phyloP scores from a whole-genome alignment of 2,113 vertebrate species.

The Pavo muticus region DNA sequence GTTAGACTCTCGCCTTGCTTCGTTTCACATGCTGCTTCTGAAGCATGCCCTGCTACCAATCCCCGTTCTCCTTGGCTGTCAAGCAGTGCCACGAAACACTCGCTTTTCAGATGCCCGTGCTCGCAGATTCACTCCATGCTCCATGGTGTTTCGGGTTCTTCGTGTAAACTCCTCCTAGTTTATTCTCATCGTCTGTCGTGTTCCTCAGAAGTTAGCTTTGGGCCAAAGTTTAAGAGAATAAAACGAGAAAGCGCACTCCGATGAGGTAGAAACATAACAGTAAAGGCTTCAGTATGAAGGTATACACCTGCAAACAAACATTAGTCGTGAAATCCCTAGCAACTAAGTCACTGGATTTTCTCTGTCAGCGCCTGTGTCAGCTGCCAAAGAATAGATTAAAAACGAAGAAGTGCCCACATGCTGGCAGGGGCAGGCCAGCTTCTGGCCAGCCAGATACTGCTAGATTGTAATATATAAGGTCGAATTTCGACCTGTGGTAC shows the following conservation, averaged over 20 bases:
- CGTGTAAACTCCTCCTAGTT: constrained; percentile 52
- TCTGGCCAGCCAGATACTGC: constrained; percentile 86
- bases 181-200: constrained; percentile 59
- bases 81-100: constrained; percentile 40
- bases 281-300: constrained; percentile 70
- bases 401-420: constrained; percentile 91
- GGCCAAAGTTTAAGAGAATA: constrained; percentile 75
- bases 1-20: constrained; percentile 65
- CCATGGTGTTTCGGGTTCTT: constrained; percentile 56
- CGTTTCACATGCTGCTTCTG: constrained; percentile 53
- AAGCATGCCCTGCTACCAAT: constrained; percentile 53
- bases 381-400: constrained; percentile 95
- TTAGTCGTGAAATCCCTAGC: constrained; percentile 87
- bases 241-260: constrained; percentile 59
- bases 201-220: constrained; percentile 81
- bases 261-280: constrained; percentile 71
- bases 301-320: constrained; percentile 78
- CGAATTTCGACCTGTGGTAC: constrained; percentile 87
- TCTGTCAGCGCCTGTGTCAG: constrained; percentile 90
- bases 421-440: constrained; percentile 87
- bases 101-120: constrained; percentile 34
- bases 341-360: constrained; percentile 93
- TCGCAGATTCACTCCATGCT: constrained; percentile 11
- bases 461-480: constrained; percentile 90
- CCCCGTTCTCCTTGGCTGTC: constrained; percentile 46